Base-by-base conservation (phyloP, 2,888 invertebrate species). In the Laothoe populi region DNA sequence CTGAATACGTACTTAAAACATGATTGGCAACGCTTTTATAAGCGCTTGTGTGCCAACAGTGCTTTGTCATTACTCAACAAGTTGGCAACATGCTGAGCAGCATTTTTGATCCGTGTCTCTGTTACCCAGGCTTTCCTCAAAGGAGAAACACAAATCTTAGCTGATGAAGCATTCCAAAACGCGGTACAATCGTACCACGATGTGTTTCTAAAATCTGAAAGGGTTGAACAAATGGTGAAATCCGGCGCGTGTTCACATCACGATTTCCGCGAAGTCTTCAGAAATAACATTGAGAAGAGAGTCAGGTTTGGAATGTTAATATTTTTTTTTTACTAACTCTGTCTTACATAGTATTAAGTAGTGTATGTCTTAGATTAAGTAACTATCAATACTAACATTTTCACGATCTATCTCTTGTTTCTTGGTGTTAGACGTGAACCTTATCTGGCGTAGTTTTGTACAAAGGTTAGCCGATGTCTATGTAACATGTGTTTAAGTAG, bases 101-200 rank as follows among this genome's bases (percentile, higher is more conserved):
- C n/a, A n/a, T n/a, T n/a, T 4, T 26, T 26, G 26, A 26, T 26
- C 4, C 26, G 3, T 26, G 4, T 26, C 26, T 26, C 26, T 45
- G 64, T 38, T 23, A 0, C 59, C 21, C 90, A 97, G 97, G 96
- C 96, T 82, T 99, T 98, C 89, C 94, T 99, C 66, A 99, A 98
- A 93, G 99, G 99, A 57, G 99, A 99, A 90, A 99, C 99, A n/a
- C 98, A 98, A 90, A 99, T 99, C 78, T 95, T 98, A 93, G 98
- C 98, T 10, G 99, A 99, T 85, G 99, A 99, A 89, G 99, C 99
- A 61, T 99, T 99, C 90, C 99, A 98, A 84, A 99, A 99, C 89
- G 99, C 99, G 42, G 98, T 99, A 61, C 98, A 99, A 88, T 98
- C 97, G 78, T 98, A 98, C 91, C 96, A 95, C 83, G 98, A 98